phyloP scores from a whole-genome alignment of 2,888 invertebrate species.

The Boloria euphrosyne region DNA sequence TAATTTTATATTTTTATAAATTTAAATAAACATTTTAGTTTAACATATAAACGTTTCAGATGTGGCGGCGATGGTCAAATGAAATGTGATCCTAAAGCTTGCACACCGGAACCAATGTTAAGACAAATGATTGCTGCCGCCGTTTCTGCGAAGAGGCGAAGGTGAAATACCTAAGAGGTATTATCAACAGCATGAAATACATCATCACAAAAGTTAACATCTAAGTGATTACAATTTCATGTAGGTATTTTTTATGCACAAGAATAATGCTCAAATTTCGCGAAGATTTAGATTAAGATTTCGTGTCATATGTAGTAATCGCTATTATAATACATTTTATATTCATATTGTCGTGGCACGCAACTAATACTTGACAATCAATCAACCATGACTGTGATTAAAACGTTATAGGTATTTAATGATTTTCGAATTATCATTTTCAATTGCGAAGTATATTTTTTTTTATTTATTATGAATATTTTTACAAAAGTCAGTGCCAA shows the following conservation, averaged over 20 bases:
- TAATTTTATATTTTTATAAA: too few species aligned
- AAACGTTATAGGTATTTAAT: constrained; percentile 63
- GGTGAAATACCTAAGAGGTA: constrained; percentile 78
- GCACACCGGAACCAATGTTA: constrained; percentile 94
- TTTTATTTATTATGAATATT: constrained; percentile 51
- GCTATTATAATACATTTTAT: constrained; percentile 64
- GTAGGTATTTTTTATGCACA: constrained; percentile 71
- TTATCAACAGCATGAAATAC: constrained; percentile 53
- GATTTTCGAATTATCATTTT: constrained; percentile 63
- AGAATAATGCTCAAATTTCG: constrained; percentile 80
- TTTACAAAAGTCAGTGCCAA: constrained; percentile 77
- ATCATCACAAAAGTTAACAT: constrained; percentile 64
- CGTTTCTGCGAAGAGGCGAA: constrained; percentile 87
- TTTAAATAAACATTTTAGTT: neutral
- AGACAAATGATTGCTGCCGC: constrained; percentile 94
- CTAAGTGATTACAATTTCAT: constrained; percentile 72
- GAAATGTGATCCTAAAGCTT: constrained; percentile 96
- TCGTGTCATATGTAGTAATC: constrained; percentile 80
- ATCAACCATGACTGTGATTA: constrained; percentile 79
- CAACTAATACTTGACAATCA: constrained; percentile 62
- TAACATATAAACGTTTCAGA: constrained; percentile 75
- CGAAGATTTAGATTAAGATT: constrained; percentile 78
- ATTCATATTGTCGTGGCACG: constrained; percentile 73
- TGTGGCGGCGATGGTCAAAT: constrained; percentile 96
- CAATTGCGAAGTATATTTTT: constrained; percentile 53